Evolutionary conservation across 2,888 invertebrate species (phyloP).

Genomic region (Hypena proboscidalis): DNA sequence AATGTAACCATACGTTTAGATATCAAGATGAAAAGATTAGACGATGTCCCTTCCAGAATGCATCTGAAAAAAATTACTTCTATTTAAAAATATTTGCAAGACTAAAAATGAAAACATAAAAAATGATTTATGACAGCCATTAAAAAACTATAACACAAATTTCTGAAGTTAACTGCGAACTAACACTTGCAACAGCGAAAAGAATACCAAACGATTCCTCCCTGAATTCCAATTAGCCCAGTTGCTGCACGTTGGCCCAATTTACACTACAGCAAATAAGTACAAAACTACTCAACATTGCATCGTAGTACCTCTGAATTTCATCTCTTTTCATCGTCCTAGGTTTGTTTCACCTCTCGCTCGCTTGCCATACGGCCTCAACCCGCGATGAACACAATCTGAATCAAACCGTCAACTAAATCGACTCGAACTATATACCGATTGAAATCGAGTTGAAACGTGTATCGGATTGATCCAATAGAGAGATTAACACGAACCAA

Average conservation of each 20-base stretch:
- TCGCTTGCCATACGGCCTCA: neutral
- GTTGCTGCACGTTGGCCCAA: slow-evolving; percentile 29
- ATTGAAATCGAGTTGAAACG: slow-evolving; percentile 30
- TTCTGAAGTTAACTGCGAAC: neutral
- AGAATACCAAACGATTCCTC: slow-evolving; percentile 21
- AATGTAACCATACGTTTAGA: no score
- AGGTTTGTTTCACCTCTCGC: neutral
- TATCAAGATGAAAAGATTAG: no score
- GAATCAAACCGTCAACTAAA: slow-evolving; percentile 22
- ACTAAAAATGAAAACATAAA: neutral
- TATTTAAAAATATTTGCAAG: no score
- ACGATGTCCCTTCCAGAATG: no score
- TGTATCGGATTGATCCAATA: slow-evolving; percentile 46
- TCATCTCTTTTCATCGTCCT: slow-evolving; percentile 2
- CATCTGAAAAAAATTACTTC: no score
- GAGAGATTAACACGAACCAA: slow-evolving; percentile 56
- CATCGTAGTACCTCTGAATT: slow-evolving; percentile 1
- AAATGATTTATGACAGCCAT: neutral
- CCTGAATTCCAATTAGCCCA: slow-evolving; percentile 35
- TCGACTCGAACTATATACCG: no score
- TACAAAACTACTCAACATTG: slow-evolving; percentile 14
- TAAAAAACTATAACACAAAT: slow-evolving; percentile 2
- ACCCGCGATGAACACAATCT: slow-evolving; percentile 14
- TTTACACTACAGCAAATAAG: slow-evolving; percentile 25
- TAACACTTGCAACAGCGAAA: slow-evolving; percentile 5